Evolutionary conservation across 2,888 invertebrate genomes (phyloP), one percentile per base, ranked within the genome.

Genomic region (Tetramorium bicarinatum): DNA sequence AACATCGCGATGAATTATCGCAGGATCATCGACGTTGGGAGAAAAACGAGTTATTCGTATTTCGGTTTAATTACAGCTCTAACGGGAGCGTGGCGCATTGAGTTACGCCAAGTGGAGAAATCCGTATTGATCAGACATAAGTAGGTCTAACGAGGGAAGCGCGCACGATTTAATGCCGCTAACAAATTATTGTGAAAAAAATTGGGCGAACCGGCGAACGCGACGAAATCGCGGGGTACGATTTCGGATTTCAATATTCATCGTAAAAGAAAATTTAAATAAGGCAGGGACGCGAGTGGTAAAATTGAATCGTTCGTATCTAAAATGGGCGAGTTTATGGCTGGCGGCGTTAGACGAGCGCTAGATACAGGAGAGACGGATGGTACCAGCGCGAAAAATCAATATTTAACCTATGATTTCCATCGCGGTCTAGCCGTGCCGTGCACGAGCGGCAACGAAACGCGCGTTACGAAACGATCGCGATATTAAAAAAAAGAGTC

Each of bases 381-480:
- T 34, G 44, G 59, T 41, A 18, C 44, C 29, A 1, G 56, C 18
- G 13, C 47, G 59, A 47, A 71, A 80, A 80, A 80, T 80, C 79
- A 80, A 80, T 80, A 80, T 80, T 71, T 59, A 71, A 80, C 79
- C 59, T 59, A 80, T 80, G 56, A 80, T 80, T 80, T 80, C 47
- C 41, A 54, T 41, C 44, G 66, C 76, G 54, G 64, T 77, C 52
- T 77, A 29, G 3, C 25, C 41, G 29, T 25, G 41, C 56, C 47
- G 34, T 2, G 18, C 9, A 47, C 13, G 25, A 7, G n/a, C 34
- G 8, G 49, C 49, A 13, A 38, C n/a, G n/a, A n/a, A n/a, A n/a
- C 47, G 41, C 15, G 62, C 29, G 29, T 4, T 4, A 34, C 29
- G 29, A 4, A 34, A 44, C 9, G 47, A 8, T 54, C n/a, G 6